These are phyloP conservation scores for Arbacia lixula DNA, from an alignment of 53 echinoderm and acorn worm species.

Conservation along the genomic window DNA sequence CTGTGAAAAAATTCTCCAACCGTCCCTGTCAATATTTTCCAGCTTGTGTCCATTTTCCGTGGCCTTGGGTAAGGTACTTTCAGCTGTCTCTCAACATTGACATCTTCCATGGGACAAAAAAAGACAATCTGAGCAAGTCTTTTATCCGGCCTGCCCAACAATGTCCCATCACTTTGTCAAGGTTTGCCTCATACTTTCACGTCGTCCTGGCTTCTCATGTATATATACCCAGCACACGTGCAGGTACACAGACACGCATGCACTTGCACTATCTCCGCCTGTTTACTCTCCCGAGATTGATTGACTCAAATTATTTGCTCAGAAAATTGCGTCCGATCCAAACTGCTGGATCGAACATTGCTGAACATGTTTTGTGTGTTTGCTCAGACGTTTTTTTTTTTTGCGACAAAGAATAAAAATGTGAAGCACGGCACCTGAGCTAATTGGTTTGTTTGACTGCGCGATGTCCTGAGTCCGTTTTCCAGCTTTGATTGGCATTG, in stretches of 20 bases:
- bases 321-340: background rate
- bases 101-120: background rate
- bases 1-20: too few species aligned
- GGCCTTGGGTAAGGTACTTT: conserved; percentile 40
- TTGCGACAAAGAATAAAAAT: too few species aligned
- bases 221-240: conserved; percentile 11
- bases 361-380: background rate
- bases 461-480: too few species aligned
- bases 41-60: conserved; percentile 5
- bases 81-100: background rate
- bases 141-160: background rate
- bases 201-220: conserved; percentile 6
- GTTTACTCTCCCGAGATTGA: too few species aligned
- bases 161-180: background rate
- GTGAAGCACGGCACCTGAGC: too few species aligned
- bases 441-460: too few species aligned
- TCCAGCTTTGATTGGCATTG: too few species aligned
- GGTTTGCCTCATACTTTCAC: conserved; percentile 21
- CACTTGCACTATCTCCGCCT: too few species aligned
- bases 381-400: conserved; percentile 28
- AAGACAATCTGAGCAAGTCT: background rate
- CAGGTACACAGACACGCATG: background rate
- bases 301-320: conserved; percentile 25
- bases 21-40: conserved; percentile 32
- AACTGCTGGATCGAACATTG: conserved; percentile 16